Evolutionary conservation across 2,113 vertebrate species (phyloP), one percentile per base, ranked within the genome.

Genomic region (Tetrao urogallus): DNA sequence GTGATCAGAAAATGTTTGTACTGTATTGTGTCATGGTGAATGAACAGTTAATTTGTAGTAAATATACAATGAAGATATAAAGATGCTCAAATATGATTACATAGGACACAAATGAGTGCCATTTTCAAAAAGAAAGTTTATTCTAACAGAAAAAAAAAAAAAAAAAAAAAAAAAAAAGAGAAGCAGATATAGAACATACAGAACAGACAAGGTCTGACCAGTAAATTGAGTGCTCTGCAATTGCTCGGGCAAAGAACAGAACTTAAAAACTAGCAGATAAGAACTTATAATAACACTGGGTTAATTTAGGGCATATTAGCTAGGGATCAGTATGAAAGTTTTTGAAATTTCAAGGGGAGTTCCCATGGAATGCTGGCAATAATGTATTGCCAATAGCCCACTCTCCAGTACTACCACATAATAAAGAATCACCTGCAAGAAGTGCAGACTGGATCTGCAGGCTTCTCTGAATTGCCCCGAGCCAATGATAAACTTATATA

Each of bases 391-490:
- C 74, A 16, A 16, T 47, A 64, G 30, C 19, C 34, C 18, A 30
- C 3, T 13, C 14, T 18, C 17, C 2, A 0, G 11, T 42, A 10
- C 27, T 57, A 20, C 1, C 30, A 36, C 16, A 20, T 10, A 36
- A 63, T 17, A 76, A 77, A 38, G 43, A 64, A 15, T 52, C 32
- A 63, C 24, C 8, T 19, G 69, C 11, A 38, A 24, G 69, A 87
- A 72, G 8, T 2, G 4, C 19, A 65, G 22, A 43, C 16, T 28
- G 19, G 8, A 4, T 82, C 40, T 61, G 54, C 47, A 78, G 9
- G 7, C 34, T 64, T 50, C 43, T 36, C 15, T 1, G 42, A 25
- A 61, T 22, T 72, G 6, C 30, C 32, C 61, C 69, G 76, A 92
- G 78, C 5, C 11, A 57, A 18, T 28, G 11, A 50, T 72, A 67